Evolutionary conservation across 2,113 vertebrate genomes (phyloP).

Genomic region (Charina bottae): DNA sequence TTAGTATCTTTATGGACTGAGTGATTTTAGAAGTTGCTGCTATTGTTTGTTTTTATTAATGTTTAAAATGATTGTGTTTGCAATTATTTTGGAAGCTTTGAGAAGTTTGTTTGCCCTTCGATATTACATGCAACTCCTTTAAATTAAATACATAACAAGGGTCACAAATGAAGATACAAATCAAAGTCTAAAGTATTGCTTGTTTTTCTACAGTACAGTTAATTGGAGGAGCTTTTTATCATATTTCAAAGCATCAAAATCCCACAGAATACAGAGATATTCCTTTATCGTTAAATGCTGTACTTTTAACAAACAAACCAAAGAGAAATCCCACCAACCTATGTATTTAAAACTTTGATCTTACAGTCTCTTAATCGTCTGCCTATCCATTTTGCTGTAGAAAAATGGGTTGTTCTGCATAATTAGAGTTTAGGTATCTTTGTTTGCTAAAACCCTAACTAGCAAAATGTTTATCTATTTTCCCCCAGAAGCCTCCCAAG

Average conservation of each 20-base stretch:
- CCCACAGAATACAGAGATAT: neutral
- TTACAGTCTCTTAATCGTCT: neutral
- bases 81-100: neutral
- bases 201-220: neutral
- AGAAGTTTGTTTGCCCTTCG: neutral
- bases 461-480: conserved; percentile 35
- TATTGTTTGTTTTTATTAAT: neutral
- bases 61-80: neutral
- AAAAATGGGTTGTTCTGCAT: neutral
- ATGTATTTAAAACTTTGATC: neutral
- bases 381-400: neutral
- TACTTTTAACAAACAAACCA: neutral
- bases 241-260: neutral
- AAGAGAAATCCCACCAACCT: neutral
- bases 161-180: neutral
- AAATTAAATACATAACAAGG: neutral
- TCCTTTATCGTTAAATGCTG: neutral
- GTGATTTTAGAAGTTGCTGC: neutral
- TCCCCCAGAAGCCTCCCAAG: conserved; percentile 74
- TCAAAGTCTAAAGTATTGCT: neutral
- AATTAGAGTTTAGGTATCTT: neutral
- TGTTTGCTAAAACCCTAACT: conserved; percentile 35
- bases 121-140: neutral
- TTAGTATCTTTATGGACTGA: neutral
- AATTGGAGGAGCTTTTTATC: neutral